Base-by-base conservation (phyloP, 2,113 vertebrate species). In the Lonchura striata region DNA sequence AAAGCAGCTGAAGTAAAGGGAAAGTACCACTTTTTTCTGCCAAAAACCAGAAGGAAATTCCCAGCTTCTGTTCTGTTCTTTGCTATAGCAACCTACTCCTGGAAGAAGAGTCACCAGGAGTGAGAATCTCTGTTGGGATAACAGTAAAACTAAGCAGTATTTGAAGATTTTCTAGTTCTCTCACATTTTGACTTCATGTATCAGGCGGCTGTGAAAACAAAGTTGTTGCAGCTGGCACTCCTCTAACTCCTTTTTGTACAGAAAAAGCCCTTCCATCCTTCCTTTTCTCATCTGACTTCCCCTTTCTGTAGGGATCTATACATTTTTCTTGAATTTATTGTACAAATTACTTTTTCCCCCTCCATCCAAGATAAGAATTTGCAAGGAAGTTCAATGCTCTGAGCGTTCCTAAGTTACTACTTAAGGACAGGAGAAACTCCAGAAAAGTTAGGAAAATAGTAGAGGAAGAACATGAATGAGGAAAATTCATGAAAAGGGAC, bases 1-100 rank as follows among this genome's bases (percentile, higher is more conserved):
- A 56, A 42, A 91, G 80, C 82, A 88, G 76, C 68, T 95, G 68
- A 83, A 90, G 42, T 70, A 74, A 80, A 42, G 46, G 47, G 80
- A 92, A 95, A 92, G 83, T 54, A 70, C 68, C 35, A 39, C 7
- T 74, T 93, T 90, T 27, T 85, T 76, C 82, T 95, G 88, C 66
- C 85, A 96, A 69, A 88, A 92, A 56, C 1, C 37, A 94, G 72
- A 86, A 86, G 76, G 76, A 95, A 93, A 78, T 86, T 75, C 82
- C 60, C 60, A 30, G 52, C 76, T 93, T 94, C 64, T 86, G 83
- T 60, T 86, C 72, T 77, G 59, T 70, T 81, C 71, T 95, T 95
- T 81, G 54, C 71, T 83, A 65, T 90, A 79, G 39, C 86, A 93
- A 74, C 37, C 30, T 50, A 54, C 35, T 94, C 24, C 33, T 83